Conservation (phyloP, 2,113 vertebrate genomes). For the Aphelocoma coerulescens region DNA sequence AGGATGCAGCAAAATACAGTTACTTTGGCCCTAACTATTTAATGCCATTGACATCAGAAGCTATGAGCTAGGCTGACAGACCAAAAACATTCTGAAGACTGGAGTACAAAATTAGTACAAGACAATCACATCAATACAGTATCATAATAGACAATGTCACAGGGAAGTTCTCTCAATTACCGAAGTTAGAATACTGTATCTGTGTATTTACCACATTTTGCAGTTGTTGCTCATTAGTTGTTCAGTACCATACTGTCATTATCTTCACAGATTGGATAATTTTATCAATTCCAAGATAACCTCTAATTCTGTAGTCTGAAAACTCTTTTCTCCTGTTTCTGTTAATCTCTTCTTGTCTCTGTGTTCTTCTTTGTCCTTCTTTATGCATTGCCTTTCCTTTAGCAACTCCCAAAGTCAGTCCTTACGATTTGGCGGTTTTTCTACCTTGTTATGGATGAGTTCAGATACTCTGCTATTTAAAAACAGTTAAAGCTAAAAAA, state of each 20-base stretch:
- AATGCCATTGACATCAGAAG: not conserved
- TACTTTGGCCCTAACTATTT: not conserved
- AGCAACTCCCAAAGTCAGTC: not conserved
- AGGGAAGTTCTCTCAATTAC: not conserved
- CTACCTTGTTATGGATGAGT: not conserved
- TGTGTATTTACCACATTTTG: not conserved
- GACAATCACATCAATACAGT: not conserved
- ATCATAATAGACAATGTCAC: not conserved
- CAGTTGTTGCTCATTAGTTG: not conserved
- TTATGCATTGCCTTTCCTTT: not conserved
- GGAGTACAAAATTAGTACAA: not conserved
- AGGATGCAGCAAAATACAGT: not conserved
- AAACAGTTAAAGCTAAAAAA: not conserved
- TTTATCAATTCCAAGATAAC: not conserved
- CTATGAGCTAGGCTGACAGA: not conserved
- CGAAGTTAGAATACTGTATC: not conserved
- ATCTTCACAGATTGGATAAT: not conserved
- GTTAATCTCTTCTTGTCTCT: not conserved
- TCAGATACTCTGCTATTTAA: not conserved
- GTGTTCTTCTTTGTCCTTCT: not conserved
- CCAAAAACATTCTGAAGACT: not conserved
- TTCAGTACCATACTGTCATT: not conserved
- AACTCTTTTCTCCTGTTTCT: not conserved
- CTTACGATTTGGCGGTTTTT: not conserved
- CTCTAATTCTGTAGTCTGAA: not conserved